These are phyloP conservation scores for Fabriciana adippe DNA, from an alignment of 2,888 invertebrate species.

Conservation along the genomic window DNA sequence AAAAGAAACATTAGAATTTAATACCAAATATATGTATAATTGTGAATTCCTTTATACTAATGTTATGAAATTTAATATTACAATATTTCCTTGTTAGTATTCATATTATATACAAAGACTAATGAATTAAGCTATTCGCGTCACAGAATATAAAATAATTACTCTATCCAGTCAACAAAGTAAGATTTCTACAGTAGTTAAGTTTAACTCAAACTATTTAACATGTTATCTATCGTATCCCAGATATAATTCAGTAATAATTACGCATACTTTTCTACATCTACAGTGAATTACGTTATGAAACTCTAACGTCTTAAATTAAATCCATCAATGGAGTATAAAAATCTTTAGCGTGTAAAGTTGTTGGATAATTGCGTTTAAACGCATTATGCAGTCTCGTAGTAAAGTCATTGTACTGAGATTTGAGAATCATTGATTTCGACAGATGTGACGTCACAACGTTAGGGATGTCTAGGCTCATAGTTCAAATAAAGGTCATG, in stretches of 20 bases:
- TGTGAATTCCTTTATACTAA: not conserved
- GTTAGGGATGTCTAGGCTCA: conserved; percentile 16
- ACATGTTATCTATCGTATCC: too few species aligned
- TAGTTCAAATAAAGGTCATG: conserved; percentile 16
- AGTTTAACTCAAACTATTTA: too few species aligned
- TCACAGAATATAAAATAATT: too few species aligned
- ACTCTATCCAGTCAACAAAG: too few species aligned
- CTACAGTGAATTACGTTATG: too few species aligned
- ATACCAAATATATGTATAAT: conserved; percentile 1
- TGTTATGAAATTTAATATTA: conserved; percentile 6
- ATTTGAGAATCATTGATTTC: conserved; percentile 22
- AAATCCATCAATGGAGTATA: too few species aligned
- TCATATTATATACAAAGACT: too few species aligned
- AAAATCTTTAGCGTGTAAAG: not conserved
- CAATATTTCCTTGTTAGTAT: not conserved
- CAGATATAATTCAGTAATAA: too few species aligned
- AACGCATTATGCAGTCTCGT: conserved; percentile 14
- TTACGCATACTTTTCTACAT: too few species aligned
- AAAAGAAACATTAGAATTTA: not conserved
- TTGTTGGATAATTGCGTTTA: conserved; percentile 10
- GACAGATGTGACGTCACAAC: conserved; percentile 20
- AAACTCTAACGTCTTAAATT: too few species aligned
- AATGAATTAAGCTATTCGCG: too few species aligned
- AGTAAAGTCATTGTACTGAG: conserved; percentile 14
- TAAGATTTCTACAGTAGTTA: too few species aligned